phyloP scores from a whole-genome alignment of 2,888 invertebrate genomes.

The Dorcus parallelipipedus region DNA sequence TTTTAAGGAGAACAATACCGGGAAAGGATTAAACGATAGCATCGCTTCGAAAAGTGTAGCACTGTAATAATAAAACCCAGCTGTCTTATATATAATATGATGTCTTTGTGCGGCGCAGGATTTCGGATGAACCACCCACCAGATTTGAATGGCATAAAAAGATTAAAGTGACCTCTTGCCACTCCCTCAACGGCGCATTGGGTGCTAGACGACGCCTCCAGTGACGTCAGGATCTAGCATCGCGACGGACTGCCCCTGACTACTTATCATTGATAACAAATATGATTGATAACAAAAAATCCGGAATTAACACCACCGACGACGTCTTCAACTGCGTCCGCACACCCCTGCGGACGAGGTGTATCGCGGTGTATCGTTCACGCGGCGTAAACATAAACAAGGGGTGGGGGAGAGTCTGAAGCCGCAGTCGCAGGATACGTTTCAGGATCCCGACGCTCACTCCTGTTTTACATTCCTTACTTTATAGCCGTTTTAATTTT shows the following conservation, averaged over 20 bases:
- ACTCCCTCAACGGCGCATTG: conserved; percentile 49
- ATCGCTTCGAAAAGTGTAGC: not conserved
- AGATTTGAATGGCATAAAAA: conserved; percentile 52
- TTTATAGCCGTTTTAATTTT: conserved; percentile 8
- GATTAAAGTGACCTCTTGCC: conserved; percentile 51
- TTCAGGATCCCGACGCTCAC: not conserved
- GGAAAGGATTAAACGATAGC: not conserved
- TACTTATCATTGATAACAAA: conserved; percentile 37
- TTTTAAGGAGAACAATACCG: not conserved
- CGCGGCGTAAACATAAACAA: conserved; percentile 47
- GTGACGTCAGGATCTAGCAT: conserved; percentile 47
- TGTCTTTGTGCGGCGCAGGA: conserved; percentile 42
- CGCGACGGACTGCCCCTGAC: conserved; percentile 43
- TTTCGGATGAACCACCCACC: conserved; percentile 46
- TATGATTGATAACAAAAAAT: conserved; percentile 28
- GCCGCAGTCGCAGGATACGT: conserved; percentile 16
- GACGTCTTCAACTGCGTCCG: conserved; percentile 5
- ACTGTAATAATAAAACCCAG: not conserved
- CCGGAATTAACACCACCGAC: not conserved
- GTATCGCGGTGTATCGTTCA: conserved; percentile 39
- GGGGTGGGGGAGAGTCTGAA: conserved; percentile 35
- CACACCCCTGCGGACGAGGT: conserved; percentile 21
- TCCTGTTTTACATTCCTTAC: conserved; percentile 7
- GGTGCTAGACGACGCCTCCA: conserved; percentile 46
- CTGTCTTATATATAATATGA: conserved; percentile 7